Evolutionary conservation across 2,888 invertebrate genomes (phyloP).

Genomic region (Agriopis aurantiaria): DNA sequence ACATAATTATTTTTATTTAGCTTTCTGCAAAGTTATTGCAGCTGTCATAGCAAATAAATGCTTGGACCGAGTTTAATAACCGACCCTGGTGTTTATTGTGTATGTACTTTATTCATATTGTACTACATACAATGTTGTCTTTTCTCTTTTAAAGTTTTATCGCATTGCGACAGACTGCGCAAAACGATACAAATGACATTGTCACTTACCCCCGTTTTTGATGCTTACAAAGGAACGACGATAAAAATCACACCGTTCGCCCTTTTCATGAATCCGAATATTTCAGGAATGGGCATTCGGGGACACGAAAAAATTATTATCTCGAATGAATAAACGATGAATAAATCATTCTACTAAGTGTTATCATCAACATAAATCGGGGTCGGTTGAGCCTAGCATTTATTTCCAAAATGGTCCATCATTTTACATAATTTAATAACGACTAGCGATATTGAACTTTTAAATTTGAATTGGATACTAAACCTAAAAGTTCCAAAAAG

Average conservation of each 20-base stretch:
- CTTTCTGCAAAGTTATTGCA: too few relatives aligned
- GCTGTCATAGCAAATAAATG: too few relatives aligned
- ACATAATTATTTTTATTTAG: too few relatives aligned
- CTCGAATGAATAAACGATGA: conserved; percentile 35
- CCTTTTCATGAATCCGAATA: conserved; percentile 24
- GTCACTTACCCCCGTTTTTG: conserved; percentile 14
- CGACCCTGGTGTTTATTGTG: too few relatives aligned
- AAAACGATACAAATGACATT: conserved; percentile 12
- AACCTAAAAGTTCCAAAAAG: too few relatives aligned
- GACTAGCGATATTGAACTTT: conserved; percentile 6
- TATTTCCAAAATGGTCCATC: conserved; percentile 15
- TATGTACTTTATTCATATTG: too few relatives aligned
- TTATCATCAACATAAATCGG: conserved; percentile 24
- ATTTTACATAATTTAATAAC: conserved; percentile 2
- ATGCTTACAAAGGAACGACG: conserved; percentile 10
- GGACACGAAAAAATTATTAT: conserved; percentile 35
- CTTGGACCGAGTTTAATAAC: too few relatives aligned
- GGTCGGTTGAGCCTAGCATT: conserved; percentile 9
- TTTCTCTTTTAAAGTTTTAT: conserved; percentile 4
- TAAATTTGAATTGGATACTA: neutral
- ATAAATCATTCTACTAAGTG: conserved; percentile 35
- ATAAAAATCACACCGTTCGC: conserved; percentile 21
- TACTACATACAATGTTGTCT: neutral
- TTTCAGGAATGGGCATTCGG: conserved; percentile 28
- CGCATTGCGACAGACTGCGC: conserved; percentile 25